Conservation (phyloP, 2,797 vertebrate species). For the Alosa sapidissima region DNA sequence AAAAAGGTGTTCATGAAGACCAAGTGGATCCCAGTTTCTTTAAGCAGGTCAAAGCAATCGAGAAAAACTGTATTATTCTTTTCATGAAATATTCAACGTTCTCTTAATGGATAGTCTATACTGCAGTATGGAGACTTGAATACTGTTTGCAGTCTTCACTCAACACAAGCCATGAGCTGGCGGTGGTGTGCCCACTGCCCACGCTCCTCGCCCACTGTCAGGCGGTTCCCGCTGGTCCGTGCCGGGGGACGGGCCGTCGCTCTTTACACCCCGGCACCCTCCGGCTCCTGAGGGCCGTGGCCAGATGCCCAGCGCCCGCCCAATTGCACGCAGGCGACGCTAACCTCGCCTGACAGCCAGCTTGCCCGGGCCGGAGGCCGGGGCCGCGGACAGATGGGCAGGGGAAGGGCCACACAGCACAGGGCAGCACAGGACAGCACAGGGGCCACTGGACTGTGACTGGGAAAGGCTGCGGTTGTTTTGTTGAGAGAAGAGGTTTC, state of each 20-base stretch:
- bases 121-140: not conserved
- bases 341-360: conserved; percentile 22
- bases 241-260: not conserved
- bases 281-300: not conserved
- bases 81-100: not conserved
- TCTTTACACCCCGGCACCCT: not conserved
- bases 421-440: not conserved
- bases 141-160: not conserved
- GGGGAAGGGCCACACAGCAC: not conserved
- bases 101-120: not conserved
- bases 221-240: not conserved
- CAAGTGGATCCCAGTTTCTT: too few species aligned
- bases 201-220: not conserved
- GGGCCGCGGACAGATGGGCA: conserved; percentile 40
- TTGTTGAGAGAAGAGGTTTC: not conserved
- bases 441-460: not conserved
- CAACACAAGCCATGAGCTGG: not conserved
- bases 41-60: too few species aligned
- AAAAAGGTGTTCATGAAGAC: too few species aligned
- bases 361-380: conserved; percentile 28
- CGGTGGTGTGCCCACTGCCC: not conserved
- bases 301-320: conserved; percentile 44
- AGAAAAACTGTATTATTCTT: too few species aligned
- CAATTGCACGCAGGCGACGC: conserved; percentile 29
- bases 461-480: not conserved